Evolutionary conservation across 2,113 vertebrate genomes (phyloP).

Genomic region (Macrotis lagotis): DNA sequence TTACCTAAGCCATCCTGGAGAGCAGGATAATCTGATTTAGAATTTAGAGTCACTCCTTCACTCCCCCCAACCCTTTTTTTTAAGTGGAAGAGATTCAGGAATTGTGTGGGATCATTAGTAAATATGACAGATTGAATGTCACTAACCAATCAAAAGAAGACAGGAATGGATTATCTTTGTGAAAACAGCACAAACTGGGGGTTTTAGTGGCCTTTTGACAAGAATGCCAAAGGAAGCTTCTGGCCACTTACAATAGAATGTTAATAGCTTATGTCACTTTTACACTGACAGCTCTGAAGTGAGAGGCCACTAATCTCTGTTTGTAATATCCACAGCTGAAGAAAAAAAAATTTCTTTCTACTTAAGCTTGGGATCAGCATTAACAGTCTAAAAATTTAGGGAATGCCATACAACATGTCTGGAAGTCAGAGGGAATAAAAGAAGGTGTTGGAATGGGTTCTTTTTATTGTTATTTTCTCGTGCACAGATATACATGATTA

Average conservation of each 20-base stretch:
- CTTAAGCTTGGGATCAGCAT: conserved; percentile 82
- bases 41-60: background rate
- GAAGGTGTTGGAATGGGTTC: conserved; percentile 40
- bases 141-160: conserved; percentile 76
- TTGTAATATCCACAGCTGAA: conserved; percentile 82
- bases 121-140: conserved; percentile 31
- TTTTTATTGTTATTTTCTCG: conserved; percentile 46
- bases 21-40: background rate
- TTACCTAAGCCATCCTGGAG: background rate
- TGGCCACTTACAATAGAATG: conserved; percentile 89
- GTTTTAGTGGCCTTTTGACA: conserved; percentile 78
- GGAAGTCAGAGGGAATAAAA: conserved; percentile 71
- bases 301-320: conserved; percentile 86
- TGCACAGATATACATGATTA: conserved; percentile 65
- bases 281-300: conserved; percentile 88
- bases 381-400: conserved; percentile 83
- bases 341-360: conserved; percentile 81
- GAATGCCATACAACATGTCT: conserved; percentile 81
- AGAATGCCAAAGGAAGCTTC: conserved; percentile 81
- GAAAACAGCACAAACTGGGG: conserved; percentile 81
- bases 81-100: background rate
- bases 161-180: conserved; percentile 73
- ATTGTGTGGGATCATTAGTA: conserved; percentile 30
- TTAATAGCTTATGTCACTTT: conserved; percentile 89
- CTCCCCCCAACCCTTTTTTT: conserved; percentile 22